Conservation (phyloP, 2,888 invertebrate genomes). For the Ramazzottius varieornatus region DNA sequence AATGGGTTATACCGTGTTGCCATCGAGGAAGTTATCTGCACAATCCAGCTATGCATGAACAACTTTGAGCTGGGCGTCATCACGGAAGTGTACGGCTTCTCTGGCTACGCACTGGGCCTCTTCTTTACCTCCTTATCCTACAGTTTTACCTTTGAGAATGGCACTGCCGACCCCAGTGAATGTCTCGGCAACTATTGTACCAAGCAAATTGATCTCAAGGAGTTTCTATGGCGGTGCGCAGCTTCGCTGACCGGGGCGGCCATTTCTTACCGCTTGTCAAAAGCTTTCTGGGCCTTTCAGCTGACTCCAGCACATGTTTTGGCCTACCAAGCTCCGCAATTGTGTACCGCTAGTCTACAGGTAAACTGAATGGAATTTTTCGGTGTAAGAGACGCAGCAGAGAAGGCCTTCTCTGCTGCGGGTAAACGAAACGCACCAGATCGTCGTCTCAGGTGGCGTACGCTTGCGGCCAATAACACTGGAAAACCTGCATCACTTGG, state of each 20-base stretch:
- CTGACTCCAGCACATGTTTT: background rate
- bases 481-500: too few relatives aligned
- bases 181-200: background rate
- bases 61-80: background rate
- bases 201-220: background rate
- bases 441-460: too few relatives aligned
- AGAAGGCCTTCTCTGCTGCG: too few relatives aligned
- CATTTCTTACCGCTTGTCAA: background rate
- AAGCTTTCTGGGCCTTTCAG: background rate
- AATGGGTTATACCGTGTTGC: background rate
- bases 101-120: background rate
- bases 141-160: background rate
- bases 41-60: background rate
- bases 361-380: background rate
- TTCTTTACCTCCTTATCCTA: background rate
- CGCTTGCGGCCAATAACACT: too few relatives aligned
- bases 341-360: conserved; percentile 1
- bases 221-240: background rate
- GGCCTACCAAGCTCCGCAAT: background rate
- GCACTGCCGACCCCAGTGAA: background rate
- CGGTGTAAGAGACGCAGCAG: too few relatives aligned
- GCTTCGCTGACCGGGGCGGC: background rate
- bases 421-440: too few relatives aligned
- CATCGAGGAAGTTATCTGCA: background rate
- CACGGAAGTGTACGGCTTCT: background rate